Conservation (phyloP, 2,113 vertebrate species). For the Rhadina sibilatrix region DNA sequence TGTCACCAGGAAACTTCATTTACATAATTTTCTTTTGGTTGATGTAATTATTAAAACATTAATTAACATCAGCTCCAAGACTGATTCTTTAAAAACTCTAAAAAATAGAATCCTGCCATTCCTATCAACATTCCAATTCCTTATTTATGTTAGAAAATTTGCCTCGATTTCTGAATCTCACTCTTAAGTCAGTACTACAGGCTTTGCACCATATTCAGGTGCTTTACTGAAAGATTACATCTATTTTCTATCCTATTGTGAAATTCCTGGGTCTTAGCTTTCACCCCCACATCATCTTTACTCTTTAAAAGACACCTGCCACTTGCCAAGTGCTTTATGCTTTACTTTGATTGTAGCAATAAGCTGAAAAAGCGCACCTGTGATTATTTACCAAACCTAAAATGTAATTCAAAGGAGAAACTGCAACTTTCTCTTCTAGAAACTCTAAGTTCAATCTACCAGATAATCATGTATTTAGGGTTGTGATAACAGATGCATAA, state of each 20-base stretch:
- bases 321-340: not conserved
- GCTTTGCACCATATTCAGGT: not conserved
- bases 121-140: not conserved
- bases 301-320: not conserved
- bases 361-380: not conserved
- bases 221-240: not conserved
- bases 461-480: slow-evolving; percentile 16
- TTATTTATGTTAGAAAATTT: not conserved
- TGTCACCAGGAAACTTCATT: not conserved
- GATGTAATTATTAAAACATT: not conserved
- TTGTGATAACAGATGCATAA: slow-evolving; percentile 6
- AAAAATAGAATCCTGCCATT: not conserved
- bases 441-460: not conserved
- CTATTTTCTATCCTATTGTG: not conserved
- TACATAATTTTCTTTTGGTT: not conserved
- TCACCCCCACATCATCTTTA: not conserved
- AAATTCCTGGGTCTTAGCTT: not conserved
- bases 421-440: not conserved
- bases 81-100: not conserved
- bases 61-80: not conserved
- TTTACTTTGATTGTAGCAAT: not conserved
- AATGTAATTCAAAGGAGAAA: slow-evolving; percentile 8
- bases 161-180: not conserved
- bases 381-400: not conserved
- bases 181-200: not conserved